Evolutionary conservation across 2,797 vertebrate genomes (phyloP).

Genomic region (Molothrus ater): DNA sequence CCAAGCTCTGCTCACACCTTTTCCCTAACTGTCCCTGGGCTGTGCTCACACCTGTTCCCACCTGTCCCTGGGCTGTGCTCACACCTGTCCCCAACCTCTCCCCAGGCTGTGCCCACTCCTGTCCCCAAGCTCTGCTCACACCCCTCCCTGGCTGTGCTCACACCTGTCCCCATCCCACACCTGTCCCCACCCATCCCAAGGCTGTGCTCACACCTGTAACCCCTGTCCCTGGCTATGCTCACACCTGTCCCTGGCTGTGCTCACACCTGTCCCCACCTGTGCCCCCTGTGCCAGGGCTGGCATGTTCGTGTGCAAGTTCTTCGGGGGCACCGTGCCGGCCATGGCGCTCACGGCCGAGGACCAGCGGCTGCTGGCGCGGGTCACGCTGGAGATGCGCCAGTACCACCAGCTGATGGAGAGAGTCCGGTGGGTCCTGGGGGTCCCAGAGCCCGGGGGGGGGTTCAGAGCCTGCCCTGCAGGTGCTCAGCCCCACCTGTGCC

Average conservation of each 20-base stretch:
- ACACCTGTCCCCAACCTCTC: no score
- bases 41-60: no score
- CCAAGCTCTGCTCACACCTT: neutral
- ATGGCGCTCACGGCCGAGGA: constrained; percentile 88
- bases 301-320: constrained; percentile 97
- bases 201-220: neutral
- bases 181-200: neutral
- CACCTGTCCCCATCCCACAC: neutral
- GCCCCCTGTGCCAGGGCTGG: constrained; percentile 77
- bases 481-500: neutral
- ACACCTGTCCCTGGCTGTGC: neutral
- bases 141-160: no score
- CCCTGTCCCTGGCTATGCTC: neutral
- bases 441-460: rapidly evolving
- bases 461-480: neutral
- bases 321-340: constrained; percentile 84
- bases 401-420: constrained; percentile 92
- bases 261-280: no score
- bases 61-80: neutral
- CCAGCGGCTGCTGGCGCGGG: constrained; percentile 84
- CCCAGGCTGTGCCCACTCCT: neutral
- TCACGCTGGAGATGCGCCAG: constrained; percentile 87
- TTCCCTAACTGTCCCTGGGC: no score
- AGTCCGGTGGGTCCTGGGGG: constrained; percentile 81
- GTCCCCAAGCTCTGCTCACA: no score